Conservation (phyloP, 2,797 vertebrate genomes). For the Cuniculus paca region DNA sequence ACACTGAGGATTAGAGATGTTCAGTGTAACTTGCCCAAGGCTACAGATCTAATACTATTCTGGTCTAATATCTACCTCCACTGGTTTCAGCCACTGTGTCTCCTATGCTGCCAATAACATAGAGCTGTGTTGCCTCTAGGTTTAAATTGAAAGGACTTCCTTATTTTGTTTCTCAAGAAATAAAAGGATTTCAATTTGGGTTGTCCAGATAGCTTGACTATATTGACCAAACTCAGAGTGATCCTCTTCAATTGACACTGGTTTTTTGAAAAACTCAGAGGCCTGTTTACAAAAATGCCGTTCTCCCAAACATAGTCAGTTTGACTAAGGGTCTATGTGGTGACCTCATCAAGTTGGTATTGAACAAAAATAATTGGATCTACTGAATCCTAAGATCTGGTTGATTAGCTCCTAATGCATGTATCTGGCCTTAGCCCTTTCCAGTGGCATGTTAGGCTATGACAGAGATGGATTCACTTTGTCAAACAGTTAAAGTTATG, state of each 20-base stretch:
- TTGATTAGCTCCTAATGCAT: slow-evolving; percentile 39
- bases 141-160: background rate
- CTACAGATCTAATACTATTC: background rate
- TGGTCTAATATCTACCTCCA: background rate
- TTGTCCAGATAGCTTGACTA: background rate
- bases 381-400: slow-evolving; percentile 28
- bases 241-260: background rate
- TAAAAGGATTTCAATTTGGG: background rate
- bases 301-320: slow-evolving; percentile 30
- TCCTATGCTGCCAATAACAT: background rate
- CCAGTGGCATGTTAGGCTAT: background rate
- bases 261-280: background rate
- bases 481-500: slow-evolving; percentile 7
- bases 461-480: background rate
- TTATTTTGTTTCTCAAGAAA: slow-evolving; percentile 20
- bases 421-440: slow-evolving; percentile 55
- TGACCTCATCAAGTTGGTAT: slow-evolving; percentile 59
- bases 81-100: background rate
- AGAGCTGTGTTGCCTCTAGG: background rate
- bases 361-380: slow-evolving; percentile 65
- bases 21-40: background rate
- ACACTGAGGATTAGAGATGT: background rate
- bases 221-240: slow-evolving; percentile 8
- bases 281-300: background rate
- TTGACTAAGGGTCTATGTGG: slow-evolving; percentile 60